Percentiles rank a stretch among this genome's conserved stretches.
Conservation (phyloP, 2,797 vertebrate genomes). For the Moxostoma hubbsi region DNA sequence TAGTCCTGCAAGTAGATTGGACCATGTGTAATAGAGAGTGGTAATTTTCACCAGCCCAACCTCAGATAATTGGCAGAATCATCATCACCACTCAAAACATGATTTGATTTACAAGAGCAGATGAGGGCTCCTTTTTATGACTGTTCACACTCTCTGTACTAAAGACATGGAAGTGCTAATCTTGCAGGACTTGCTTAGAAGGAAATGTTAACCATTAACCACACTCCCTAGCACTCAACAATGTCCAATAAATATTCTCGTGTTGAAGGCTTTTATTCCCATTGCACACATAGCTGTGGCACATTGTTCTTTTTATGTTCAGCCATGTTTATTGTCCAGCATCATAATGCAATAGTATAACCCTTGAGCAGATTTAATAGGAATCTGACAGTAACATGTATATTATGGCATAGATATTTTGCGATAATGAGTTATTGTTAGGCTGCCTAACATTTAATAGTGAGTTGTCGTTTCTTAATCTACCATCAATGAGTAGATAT, state of each 20-base stretch:
- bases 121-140: constrained; percentile 37
- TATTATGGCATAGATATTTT: constrained; percentile 39
- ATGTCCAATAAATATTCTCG: constrained; percentile 56
- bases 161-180: constrained; percentile 57
- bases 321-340: constrained; percentile 52
- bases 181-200: constrained; percentile 46
- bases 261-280: constrained; percentile 54
- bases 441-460: constrained; percentile 10
- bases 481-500: neutral
- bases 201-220: constrained; percentile 56
- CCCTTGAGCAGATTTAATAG: constrained; percentile 42
- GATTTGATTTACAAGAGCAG: constrained; percentile 62
- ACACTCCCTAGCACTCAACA: constrained; percentile 46
- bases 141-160: constrained; percentile 38
- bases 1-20: constrained; percentile 73
- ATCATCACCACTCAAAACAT: constrained; percentile 58
- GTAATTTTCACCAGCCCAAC: constrained; percentile 62
- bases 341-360: constrained; percentile 49
- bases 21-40: constrained; percentile 71
- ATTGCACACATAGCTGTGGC: constrained; percentile 41
- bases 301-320: constrained; percentile 37
- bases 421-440: constrained; percentile 44
- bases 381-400: constrained; percentile 52
- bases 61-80: constrained; percentile 67
- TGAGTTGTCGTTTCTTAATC: constrained; percentile 26